These are phyloP conservation scores for Tetheella fluctuosa DNA, from an alignment of 2,888 invertebrate species.

Conservation along the genomic window DNA sequence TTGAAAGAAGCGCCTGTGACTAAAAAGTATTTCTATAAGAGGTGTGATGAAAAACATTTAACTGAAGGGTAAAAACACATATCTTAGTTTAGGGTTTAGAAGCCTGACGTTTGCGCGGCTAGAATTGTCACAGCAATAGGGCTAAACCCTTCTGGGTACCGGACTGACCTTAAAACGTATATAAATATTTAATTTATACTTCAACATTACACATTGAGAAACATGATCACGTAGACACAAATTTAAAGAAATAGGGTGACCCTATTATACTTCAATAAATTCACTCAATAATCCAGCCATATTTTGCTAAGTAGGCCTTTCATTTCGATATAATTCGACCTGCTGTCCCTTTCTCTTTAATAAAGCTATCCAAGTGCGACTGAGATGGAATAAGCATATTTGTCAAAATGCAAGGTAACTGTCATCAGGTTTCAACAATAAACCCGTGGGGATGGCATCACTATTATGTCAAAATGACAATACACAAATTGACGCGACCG, in stretches of 20 bases:
- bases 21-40: too few relatives aligned
- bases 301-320: slow-evolving; percentile 75
- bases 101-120: too few relatives aligned
- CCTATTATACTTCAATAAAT: slow-evolving; percentile 76
- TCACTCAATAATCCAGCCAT: slow-evolving; percentile 71
- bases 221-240: slow-evolving; percentile 60
- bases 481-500: slow-evolving; percentile 82
- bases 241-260: slow-evolving; percentile 63
- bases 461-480: slow-evolving; percentile 83
- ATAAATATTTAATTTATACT: slow-evolving; percentile 39
- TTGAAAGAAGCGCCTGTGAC: too few relatives aligned
- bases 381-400: slow-evolving; percentile 51
- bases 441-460: slow-evolving; percentile 75
- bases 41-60: too few relatives aligned
- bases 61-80: too few relatives aligned
- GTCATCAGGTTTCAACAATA: slow-evolving; percentile 80
- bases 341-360: slow-evolving; percentile 39
- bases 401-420: slow-evolving; percentile 70
- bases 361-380: slow-evolving; percentile 28
- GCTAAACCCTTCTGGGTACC: too few relatives aligned
- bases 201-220: slow-evolving; percentile 57
- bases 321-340: slow-evolving; percentile 45
- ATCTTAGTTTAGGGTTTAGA: too few relatives aligned
- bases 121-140: too few relatives aligned
- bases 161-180: too few relatives aligned